Evolutionary conservation across 1,140 invertebrate genomes (phyloP).

Genomic region (Drosophila pallidifrons): DNA sequence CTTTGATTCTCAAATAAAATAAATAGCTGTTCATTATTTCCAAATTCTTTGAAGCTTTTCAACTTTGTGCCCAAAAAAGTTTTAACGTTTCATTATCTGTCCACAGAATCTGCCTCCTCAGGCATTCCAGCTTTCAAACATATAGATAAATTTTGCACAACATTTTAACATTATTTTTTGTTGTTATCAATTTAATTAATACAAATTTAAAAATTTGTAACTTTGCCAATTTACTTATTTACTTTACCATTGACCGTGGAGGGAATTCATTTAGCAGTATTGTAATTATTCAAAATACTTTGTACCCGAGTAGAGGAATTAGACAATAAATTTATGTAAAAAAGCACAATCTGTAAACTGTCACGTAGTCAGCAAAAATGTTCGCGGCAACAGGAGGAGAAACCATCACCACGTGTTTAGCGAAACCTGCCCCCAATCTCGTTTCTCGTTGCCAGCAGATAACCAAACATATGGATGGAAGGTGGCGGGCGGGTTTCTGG

Average conservation of each 20-base stretch:
- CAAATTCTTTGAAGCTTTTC: no score
- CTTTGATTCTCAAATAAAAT: no score
- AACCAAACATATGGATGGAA: not conserved
- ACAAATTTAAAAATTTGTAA: not conserved
- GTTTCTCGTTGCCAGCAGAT: not conserved
- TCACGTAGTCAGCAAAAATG: conserved; percentile 47
- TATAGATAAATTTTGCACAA: no score
- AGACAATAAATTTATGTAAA: conserved; percentile 76
- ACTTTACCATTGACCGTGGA: not conserved
- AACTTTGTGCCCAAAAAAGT: no score
- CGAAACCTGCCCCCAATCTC: not conserved
- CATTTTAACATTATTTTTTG: no score
- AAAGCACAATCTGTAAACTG: conserved; percentile 65
- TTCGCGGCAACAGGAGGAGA: conserved; percentile 4
- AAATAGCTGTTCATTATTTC: no score
- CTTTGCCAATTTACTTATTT: not conserved
- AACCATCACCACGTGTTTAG: conserved; percentile 1
- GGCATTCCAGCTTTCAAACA: no score
- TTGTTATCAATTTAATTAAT: no score
- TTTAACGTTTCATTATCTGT: no score
- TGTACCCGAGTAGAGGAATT: conserved; percentile 47
- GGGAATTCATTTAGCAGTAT: conserved; percentile 24
- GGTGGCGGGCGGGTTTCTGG: conserved; percentile 25
- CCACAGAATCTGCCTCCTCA: no score
- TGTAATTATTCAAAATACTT: conserved; percentile 49